Evolutionary conservation across 2,888 invertebrate genomes (phyloP), one percentile per base, ranked within the genome.

Genomic region (Heliconius ethilla): DNA sequence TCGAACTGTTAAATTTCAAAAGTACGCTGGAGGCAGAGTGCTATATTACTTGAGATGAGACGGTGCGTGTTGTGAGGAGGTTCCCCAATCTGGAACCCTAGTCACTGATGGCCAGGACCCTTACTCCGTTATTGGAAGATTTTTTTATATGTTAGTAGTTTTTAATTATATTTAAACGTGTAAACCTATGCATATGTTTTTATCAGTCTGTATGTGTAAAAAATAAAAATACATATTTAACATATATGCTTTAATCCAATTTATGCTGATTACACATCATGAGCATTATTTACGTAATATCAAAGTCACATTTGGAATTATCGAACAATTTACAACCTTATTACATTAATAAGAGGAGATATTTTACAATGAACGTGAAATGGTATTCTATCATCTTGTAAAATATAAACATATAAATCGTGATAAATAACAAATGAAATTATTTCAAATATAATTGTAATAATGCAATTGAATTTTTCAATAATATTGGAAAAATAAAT

Each of bases 321-420:
- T 88, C 86, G 87, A 92, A 89, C 87, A 90, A 91, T 93, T 91
- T 94, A 94, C 93, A 94, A 93, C 91, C 93, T 94, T 93, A 93
- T 85, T 83, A 78, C 75, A 80, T 88, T 90, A 88, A 78, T 74
- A 83, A 87, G 86, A 88, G 88, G 88, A 85, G 84, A 86, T 89
- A 90, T 87, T 89, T 88, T 92, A 92, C 92, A 92, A 90, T 92
- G 92, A 88, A 82, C 82, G 85, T 85, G 82, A 84, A 70, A 75
- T 79, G 72, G 62, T 76, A 80, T 80, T 80, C 72, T 80, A 82
- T 80, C 80, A 82, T 82, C 82, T 78, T 78, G 74, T 11, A 74
- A 45, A 74, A 74, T 74, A 63, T 27, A 22, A 62, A 45, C 6
- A 29, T 29, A 29, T 55, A 59, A n/a, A 40, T 69, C 69, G 15